Evolutionary conservation across 92 coral and sea anemone species (phyloP), one percentile per base, ranked within the genome.

Genomic region (Bergia puertoricense): DNA sequence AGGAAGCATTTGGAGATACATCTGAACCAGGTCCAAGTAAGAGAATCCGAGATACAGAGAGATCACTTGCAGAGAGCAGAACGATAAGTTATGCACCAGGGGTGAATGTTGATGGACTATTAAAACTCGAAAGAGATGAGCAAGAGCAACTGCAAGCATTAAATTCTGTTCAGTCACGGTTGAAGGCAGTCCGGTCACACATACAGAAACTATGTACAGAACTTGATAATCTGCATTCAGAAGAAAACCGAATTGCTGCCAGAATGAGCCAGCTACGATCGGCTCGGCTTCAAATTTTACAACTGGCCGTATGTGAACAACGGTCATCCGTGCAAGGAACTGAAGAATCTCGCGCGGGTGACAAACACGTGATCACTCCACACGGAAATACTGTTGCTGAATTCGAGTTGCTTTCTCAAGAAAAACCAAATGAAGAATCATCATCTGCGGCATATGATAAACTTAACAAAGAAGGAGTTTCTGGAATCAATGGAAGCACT

Each of bases 111-210:
- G 94, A 91, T 41, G 94, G 93, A 56, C 86, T 97, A 39, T 90
- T 97, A 48, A 85, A 78, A n/a, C 93, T 97, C 20, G 99, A 97
- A 88, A 92, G 92, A 69, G 97, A 97, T 48, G 99, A 97, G 36
- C 99, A 94, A 86, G 90, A 89, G 30, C 96, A 95, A 81, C 80
- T 94, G 48, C 93, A 95, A 74, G 92, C 93, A 74, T 87, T 97
- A 2, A 89, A 93, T 30, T 85, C 85, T 0, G 95, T 95, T 18
- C 99, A 94, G 82, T 88, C 91, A 5, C 92, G 93, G 65, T 62
- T 94, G 76, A 94, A 92, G 85, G 89, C 78, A 18, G 92, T 93
- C 18, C 95, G 95, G 14, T 81, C 93, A 15, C 95, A 94, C 69
- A 91, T 97, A 74, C 99, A 97, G 89, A 86, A 92, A 39, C 80